phyloP scores from a whole-genome alignment of 2,888 invertebrate genomes.

The Diachrysia chrysitis region DNA sequence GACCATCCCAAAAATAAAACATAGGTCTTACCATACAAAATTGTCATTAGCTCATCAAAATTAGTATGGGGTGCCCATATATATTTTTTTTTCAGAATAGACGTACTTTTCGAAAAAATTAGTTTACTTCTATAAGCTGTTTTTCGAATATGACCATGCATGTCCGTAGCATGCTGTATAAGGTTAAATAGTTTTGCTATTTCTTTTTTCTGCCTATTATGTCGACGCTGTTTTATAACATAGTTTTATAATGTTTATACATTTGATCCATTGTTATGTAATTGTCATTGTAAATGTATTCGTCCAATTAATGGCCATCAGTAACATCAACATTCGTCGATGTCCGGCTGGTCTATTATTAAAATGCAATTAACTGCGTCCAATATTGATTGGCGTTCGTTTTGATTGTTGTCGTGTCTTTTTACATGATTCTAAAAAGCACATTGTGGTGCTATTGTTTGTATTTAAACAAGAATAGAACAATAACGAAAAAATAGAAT shows the following conservation, averaged over 20 bases:
- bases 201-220: too few relatives aligned
- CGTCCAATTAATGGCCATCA: not conserved
- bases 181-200: not conserved
- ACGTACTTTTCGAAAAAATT: too few relatives aligned
- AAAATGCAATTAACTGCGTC: conserved; percentile 4
- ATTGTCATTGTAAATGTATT: not conserved
- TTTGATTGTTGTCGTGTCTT: not conserved
- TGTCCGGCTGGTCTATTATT: not conserved
- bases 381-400: not conserved
- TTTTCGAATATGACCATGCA: too few relatives aligned
- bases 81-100: too few relatives aligned
- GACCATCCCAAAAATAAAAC: too few relatives aligned
- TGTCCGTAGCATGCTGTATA: too few relatives aligned
- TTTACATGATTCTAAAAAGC: not conserved
- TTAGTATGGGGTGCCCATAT: too few relatives aligned
- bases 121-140: too few relatives aligned
- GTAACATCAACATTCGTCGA: conserved; percentile 4
- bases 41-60: too few relatives aligned
- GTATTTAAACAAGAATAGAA: not conserved
- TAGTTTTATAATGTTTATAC: not conserved
- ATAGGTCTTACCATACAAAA: too few relatives aligned
- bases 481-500: too few relatives aligned
- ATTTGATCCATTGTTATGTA: not conserved
- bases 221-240: not conserved
- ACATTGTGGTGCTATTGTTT: not conserved